Base-by-base conservation (phyloP, 2,113 vertebrate species). In the Jacana jacana region DNA sequence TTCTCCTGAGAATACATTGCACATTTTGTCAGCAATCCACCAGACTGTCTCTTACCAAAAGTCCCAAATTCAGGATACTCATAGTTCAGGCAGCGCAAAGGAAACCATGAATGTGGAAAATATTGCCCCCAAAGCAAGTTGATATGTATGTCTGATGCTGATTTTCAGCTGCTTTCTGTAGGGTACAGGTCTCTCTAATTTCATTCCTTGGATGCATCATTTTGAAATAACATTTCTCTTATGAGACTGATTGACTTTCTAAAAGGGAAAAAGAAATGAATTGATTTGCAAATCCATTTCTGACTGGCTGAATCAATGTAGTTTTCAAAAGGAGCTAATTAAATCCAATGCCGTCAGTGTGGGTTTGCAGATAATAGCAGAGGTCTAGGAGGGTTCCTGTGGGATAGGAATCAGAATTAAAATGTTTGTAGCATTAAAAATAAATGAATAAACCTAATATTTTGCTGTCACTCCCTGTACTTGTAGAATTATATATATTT, bases 11-110 rank as follows among this genome's bases (percentile, higher is more conserved):
- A 88, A 78, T 24, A 1, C n/a, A 37, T 48, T 83, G 61, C 61
- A 75, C 88, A 49, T 81, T 92, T 94, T 95, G 61, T 89, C 91
- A 96, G 68, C 79, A 93, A 61, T 72, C 61, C 17, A 69, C 49
- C 70, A 91, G 57, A 39, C 63, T 65, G 42, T 48, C 25, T 10
- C 35, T 76, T 86, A 60, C 49, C 52, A 30, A 39, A 87, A 65
- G 25, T 84, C 60, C 70, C 70, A 82, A 72, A 65, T 83, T 81
- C 40, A 39, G 48, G 39, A 22, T 81, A n/a, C 66, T 78, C 3
- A 1, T 52, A 35, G 46, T 66, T 96, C 64, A 66, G 14, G 58
- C 64, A 44, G 25, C 23, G 24, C 17, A 85, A 85, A 69, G 28
- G 42, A 77, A 88, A 44, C 15, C 8, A 48, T 64, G 33, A 86